phyloP scores from a whole-genome alignment of 2,888 invertebrate species.

The Ichneumoninae sp. region DNA sequence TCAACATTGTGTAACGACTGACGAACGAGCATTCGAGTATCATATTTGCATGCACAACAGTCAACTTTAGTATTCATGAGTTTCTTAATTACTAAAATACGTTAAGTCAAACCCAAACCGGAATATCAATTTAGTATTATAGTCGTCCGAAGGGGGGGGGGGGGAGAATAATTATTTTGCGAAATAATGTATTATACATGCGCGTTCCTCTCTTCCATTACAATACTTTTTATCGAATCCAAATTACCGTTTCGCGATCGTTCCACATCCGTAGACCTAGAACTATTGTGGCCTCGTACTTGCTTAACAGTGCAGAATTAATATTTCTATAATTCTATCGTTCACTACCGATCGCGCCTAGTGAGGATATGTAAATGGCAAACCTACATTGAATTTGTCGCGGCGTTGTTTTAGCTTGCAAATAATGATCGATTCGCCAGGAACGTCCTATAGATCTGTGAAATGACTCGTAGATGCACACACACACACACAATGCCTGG shows the following conservation, averaged over 20 bases:
- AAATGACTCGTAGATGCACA: conserved; percentile 48
- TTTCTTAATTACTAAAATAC: neutral
- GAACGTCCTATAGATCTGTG: conserved; percentile 33
- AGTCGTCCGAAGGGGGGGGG: neutral
- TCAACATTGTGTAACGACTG: conserved; percentile 38
- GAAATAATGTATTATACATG: conserved; percentile 28
- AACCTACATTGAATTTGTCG: conserved; percentile 11
- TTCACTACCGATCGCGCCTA: conserved; percentile 37
- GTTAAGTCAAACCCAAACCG: conserved; percentile 19
- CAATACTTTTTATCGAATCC: conserved; percentile 40
- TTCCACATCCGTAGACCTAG: conserved; percentile 38
- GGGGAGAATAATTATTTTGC: conserved; percentile 18
- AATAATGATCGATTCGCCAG: conserved; percentile 35
- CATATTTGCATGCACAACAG: conserved; percentile 51
- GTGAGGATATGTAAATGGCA: conserved; percentile 37
- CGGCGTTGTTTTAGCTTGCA: conserved; percentile 42
- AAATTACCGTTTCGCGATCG: conserved; percentile 33
- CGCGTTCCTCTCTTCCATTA: conserved; percentile 44
- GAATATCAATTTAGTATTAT: conserved; percentile 40
- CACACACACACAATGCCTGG: conserved; percentile 39
- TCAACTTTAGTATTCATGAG: conserved; percentile 40
- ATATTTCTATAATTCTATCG: conserved; percentile 34
- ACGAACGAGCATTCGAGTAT: conserved; percentile 51
- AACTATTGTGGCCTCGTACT: conserved; percentile 64
- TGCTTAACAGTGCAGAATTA: conserved; percentile 52